Evolutionary conservation across 1,140 invertebrate genomes (phyloP).

Genomic region (Aphelenchoides besseyi): DNA sequence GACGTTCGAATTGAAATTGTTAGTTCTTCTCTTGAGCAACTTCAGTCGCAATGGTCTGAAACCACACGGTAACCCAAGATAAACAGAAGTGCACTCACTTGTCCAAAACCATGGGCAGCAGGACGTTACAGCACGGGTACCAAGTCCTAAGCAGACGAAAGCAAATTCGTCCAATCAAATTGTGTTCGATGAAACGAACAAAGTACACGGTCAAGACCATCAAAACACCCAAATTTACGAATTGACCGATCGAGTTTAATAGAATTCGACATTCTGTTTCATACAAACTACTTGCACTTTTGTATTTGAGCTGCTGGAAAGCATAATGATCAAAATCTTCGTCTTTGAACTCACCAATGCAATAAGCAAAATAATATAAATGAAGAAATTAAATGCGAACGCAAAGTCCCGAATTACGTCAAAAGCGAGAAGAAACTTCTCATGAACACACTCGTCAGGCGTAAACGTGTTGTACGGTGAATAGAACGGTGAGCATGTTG

Average conservation of each 20-base stretch:
- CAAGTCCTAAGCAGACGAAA: conserved; percentile 7
- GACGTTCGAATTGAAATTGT: too few species aligned
- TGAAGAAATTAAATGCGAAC: neutral
- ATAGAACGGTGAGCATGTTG: neutral
- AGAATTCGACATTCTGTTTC: neutral
- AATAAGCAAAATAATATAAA: neutral
- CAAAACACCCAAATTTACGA: conserved; percentile 9
- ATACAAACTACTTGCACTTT: neutral
- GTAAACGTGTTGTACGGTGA: neutral
- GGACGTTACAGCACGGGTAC: conserved; percentile 5
- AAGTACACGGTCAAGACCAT: conserved; percentile 7
- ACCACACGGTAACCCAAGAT: too few species aligned
- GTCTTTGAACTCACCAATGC: neutral
- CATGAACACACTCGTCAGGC: neutral
- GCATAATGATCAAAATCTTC: neutral
- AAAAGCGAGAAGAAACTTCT: neutral
- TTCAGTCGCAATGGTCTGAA: too few species aligned
- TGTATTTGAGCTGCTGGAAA: neutral
- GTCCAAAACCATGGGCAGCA: conserved; percentile 1
- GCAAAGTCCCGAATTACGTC: neutral
- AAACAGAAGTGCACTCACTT: conserved; percentile 1
- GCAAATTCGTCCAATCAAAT: neutral
- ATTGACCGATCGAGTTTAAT: neutral
- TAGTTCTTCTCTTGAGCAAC: too few species aligned
- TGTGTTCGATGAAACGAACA: neutral